A percentile compares a stretch with the other conserved stretches of the same genome.
These are phyloP conservation scores for Hydrolagus colliei DNA, from an alignment of 2,797 vertebrate species.

Conservation along the genomic window DNA sequence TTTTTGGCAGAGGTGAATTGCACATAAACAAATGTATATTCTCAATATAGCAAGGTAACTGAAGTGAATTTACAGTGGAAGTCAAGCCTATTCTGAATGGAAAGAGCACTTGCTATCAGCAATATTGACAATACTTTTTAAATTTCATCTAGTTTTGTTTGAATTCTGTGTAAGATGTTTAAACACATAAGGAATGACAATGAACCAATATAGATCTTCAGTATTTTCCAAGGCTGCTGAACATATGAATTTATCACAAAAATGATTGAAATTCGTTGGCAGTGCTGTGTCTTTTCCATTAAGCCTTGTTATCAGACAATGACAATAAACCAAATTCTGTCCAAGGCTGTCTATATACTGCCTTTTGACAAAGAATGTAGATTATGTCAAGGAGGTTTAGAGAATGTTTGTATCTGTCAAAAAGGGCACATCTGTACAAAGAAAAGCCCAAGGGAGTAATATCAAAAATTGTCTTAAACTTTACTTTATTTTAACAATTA, in stretches of 20 bases:
- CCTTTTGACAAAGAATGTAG: conserved; percentile 67
- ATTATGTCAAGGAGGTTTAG: conserved; percentile 26
- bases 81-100: conserved; percentile 98
- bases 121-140: conserved; percentile 99
- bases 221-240: conserved; percentile 86
- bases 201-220: conserved; percentile 97
- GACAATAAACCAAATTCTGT: conserved; percentile 89
- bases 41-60: conserved; percentile 95
- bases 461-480: conserved; percentile 16
- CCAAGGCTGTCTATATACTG: conserved; percentile 78
- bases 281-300: conserved; percentile 97
- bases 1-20: conserved; percentile 66
- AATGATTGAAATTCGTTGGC: conserved; percentile 99
- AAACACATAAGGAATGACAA: conserved; percentile 99
- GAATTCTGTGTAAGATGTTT: conserved; percentile 98
- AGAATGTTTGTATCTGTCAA: conserved; percentile 22
- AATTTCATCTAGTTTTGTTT: conserved; percentile 99
- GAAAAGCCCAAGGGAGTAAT: not conserved
- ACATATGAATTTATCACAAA: conserved; percentile 99
- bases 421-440: conserved; percentile 2
- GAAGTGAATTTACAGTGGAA: conserved; percentile 98
- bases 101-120: conserved; percentile 99
- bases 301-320: conserved; percentile 89
- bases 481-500: conserved; percentile 8
- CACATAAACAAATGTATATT: conserved; percentile 49